Conservation (phyloP, 2,797 vertebrate species). For the Chelon labrosus region DNA sequence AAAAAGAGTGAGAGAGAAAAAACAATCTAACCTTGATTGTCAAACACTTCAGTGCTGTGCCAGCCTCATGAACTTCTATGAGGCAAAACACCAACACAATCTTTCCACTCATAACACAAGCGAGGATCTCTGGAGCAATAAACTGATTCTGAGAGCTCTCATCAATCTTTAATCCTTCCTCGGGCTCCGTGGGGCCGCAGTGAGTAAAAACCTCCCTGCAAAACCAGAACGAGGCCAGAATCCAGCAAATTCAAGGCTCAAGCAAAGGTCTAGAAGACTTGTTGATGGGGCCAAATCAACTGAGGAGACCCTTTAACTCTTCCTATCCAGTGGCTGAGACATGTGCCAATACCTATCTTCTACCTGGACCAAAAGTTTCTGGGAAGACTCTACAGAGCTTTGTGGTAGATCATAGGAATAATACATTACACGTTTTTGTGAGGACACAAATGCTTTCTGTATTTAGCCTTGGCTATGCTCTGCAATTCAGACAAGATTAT, state of each 20-base stretch:
- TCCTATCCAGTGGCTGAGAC: conserved; percentile 36
- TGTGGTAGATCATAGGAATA: conserved; percentile 35
- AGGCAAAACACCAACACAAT: conserved; percentile 79
- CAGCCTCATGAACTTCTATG: conserved; percentile 69
- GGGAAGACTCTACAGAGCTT: conserved; percentile 19
- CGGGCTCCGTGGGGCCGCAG: conserved; percentile 66
- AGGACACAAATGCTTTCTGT: neutral
- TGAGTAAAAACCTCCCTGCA: conserved; percentile 72
- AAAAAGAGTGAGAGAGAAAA: neutral
- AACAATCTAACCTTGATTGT: conserved; percentile 76
- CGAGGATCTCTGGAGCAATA: conserved; percentile 81
- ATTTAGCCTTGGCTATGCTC: conserved; percentile 22
- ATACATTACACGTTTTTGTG: conserved; percentile 31
- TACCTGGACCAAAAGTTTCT: conserved; percentile 32
- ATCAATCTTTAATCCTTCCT: conserved; percentile 85
- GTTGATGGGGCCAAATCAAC: conserved; percentile 71
- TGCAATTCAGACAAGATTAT: conserved; percentile 6
- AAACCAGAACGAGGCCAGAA: conserved; percentile 70
- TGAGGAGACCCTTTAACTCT: conserved; percentile 63
- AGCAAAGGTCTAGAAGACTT: conserved; percentile 73
- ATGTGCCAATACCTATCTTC: conserved; percentile 31
- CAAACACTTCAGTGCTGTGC: conserved; percentile 67
- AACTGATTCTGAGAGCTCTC: conserved; percentile 83
- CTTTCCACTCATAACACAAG: conserved; percentile 81
- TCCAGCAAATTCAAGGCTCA: conserved; percentile 75